Percentiles rank a stretch among this genome's conserved stretches.
Evolutionary conservation across 2,113 vertebrate genomes (phyloP).

Genomic region (Cheilinus undulatus): DNA sequence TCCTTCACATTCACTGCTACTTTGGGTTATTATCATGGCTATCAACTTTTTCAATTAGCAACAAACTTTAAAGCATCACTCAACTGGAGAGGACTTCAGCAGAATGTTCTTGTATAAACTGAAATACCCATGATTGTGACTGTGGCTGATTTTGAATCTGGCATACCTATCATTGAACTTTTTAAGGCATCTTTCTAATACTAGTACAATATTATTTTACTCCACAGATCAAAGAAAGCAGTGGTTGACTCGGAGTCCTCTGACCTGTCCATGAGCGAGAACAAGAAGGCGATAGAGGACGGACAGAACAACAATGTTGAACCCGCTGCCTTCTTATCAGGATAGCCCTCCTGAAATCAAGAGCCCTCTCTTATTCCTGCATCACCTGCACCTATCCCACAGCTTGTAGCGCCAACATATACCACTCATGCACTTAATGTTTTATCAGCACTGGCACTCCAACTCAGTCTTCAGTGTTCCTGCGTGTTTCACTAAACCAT

Average conservation of each 20-base stretch:
- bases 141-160: too few species aligned
- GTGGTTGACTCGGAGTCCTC: conserved; percentile 59
- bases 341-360: conserved; percentile 56
- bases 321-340: conserved; percentile 69
- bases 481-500: conserved; percentile 16
- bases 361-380: not conserved
- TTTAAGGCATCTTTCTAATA: not conserved
- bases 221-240: conserved; percentile 74
- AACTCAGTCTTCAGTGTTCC: conserved; percentile 24
- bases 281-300: conserved; percentile 81
- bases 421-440: conserved; percentile 23
- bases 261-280: conserved; percentile 69
- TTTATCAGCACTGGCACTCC: conserved; percentile 50
- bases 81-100: too few species aligned
- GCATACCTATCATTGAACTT: too few species aligned
- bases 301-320: conserved; percentile 86
- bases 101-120: too few species aligned
- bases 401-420: conserved; percentile 64
- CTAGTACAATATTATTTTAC: not conserved
- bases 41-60: too few species aligned
- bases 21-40: too few species aligned
- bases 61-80: too few species aligned
- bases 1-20: too few species aligned
- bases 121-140: too few species aligned
- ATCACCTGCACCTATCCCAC: conserved; percentile 43